phyloP scores from a whole-genome alignment of 1,140 invertebrate species.

The Mycetomoellerius zeteki region DNA sequence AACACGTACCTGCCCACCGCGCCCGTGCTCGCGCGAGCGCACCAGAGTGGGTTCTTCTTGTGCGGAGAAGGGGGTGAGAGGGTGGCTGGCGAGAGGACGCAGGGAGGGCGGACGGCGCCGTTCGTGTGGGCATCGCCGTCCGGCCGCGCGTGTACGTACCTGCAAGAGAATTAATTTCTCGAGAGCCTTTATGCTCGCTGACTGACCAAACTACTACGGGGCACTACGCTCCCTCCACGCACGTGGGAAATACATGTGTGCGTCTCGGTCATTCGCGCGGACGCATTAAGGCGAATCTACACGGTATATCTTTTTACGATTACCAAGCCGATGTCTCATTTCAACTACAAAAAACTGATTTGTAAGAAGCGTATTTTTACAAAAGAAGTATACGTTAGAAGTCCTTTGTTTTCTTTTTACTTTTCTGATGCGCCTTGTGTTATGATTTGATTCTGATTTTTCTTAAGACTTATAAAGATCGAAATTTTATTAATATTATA shows the following conservation, averaged over 20 bases:
- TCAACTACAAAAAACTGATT: neutral
- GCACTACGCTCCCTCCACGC: slow-evolving; percentile 70
- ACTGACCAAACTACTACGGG: slow-evolving; percentile 83
- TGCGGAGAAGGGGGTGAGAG: neutral
- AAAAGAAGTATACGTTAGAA: too few species aligned
- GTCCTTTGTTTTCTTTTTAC: neutral
- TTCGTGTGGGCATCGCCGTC: slow-evolving; percentile 45
- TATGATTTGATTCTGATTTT: neutral
- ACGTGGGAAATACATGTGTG: slow-evolving; percentile 64
- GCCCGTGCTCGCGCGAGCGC: slow-evolving; percentile 64
- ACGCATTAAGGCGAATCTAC: slow-evolving; percentile 59
- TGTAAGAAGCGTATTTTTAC: neutral
- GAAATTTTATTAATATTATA: neutral
- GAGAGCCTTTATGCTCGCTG: slow-evolving; percentile 85
- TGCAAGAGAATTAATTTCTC: slow-evolving; percentile 86
- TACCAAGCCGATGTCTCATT: neutral
- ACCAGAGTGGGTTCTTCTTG: slow-evolving; percentile 63
- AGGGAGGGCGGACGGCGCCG: slow-evolving; percentile 22
- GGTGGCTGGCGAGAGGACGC: neutral
- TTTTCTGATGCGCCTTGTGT: neutral
- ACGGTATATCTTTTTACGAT: slow-evolving; percentile 16
- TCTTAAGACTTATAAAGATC: neutral
- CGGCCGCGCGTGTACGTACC: slow-evolving; percentile 63
- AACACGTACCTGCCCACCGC: slow-evolving; percentile 82
- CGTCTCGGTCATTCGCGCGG: slow-evolving; percentile 26